Evolutionary conservation across 2,888 invertebrate genomes (phyloP).

Genomic region (Orthosia incerta): DNA sequence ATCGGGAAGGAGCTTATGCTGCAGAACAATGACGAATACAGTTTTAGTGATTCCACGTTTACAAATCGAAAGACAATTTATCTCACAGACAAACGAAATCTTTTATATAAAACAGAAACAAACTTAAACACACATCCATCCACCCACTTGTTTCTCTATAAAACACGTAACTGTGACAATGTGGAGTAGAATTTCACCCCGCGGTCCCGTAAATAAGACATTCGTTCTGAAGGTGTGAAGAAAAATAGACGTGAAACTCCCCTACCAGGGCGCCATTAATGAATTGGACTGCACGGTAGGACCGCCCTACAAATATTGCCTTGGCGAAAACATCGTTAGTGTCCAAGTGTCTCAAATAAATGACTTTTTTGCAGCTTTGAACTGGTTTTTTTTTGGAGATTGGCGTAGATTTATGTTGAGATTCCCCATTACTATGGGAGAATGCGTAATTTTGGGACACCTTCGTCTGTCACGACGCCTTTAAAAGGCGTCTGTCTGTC

Average conservation of each 20-base stretch:
- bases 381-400: background rate
- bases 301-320: conserved; percentile 74
- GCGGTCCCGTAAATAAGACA: conserved; percentile 78
- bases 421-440: too few species aligned
- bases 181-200: conserved; percentile 74
- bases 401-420: background rate
- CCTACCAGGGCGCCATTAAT: conserved; percentile 79
- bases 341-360: conserved; percentile 43
- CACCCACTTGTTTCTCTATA: conserved; percentile 31
- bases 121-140: background rate
- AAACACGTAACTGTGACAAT: conserved; percentile 50
- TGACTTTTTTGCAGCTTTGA: conserved; percentile 15
- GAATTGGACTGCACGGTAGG: conserved; percentile 74
- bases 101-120: background rate
- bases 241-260: conserved; percentile 74
- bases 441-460: too few species aligned
- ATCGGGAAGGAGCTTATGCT: too few species aligned
- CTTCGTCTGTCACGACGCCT: too few species aligned
- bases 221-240: conserved; percentile 75
- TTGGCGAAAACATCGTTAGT: conserved; percentile 74
- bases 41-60: too few species aligned
- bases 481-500: too few species aligned
- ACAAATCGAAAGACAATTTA: background rate
- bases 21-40: too few species aligned
- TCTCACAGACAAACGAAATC: background rate